These are phyloP conservation scores for Armadillidium nasatum DNA, from an alignment of 1,140 invertebrate genomes.

Conservation along the genomic window DNA sequence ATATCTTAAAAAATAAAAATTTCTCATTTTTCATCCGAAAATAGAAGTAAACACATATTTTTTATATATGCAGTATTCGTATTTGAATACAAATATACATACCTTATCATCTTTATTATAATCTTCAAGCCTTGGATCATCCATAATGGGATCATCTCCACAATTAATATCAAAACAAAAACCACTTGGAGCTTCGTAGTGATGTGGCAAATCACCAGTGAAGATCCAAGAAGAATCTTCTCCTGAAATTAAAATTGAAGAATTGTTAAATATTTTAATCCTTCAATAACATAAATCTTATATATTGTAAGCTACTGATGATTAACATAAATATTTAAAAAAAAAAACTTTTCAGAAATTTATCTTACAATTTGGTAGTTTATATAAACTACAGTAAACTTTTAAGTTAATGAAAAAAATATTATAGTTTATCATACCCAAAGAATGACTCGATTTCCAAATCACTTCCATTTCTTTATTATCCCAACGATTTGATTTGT, in stretches of 20 bases:
- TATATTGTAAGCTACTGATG: conserved; percentile 1
- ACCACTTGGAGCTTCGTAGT: conserved; percentile 56
- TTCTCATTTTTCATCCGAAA: neutral
- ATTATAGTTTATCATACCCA: conserved; percentile 47
- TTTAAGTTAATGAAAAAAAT: neutral
- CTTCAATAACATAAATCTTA: no score
- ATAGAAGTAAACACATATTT: neutral
- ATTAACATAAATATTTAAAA: conserved; percentile 3
- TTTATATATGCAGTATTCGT: neutral
- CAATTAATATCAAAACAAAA: conserved; percentile 62
- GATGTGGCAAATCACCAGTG: conserved; percentile 52
- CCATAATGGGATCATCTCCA: conserved; percentile 57
- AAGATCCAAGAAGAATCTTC: conserved; percentile 48
- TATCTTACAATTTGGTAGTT: no score
- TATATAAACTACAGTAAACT: neutral
- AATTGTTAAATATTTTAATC: no score
- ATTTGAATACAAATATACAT: conserved; percentile 2
- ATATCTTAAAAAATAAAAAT: no score
- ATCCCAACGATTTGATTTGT: conserved; percentile 50
- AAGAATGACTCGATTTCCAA: conserved; percentile 56
- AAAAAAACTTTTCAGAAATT: no score
- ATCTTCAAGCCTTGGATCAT: conserved; percentile 54
- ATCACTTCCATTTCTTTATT: conserved; percentile 57
- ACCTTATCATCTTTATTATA: conserved; percentile 54
- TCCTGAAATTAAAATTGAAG: conserved; percentile 19